Evolutionary conservation across 2,888 invertebrate species (phyloP).

Genomic region (Oxytorus armatus): DNA sequence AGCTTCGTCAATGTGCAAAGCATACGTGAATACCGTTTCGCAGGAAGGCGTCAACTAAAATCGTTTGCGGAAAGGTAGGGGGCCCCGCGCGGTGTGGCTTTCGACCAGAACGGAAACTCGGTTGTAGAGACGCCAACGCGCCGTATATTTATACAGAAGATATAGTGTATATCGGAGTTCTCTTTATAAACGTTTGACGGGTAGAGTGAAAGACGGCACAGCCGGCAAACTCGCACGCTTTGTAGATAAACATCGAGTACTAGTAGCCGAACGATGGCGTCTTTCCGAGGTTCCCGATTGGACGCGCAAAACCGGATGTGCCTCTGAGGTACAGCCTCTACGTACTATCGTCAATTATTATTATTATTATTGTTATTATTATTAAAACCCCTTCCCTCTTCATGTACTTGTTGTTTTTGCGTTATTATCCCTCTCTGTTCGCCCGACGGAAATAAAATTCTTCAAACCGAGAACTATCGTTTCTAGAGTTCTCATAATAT

Average conservation of each 20-base stretch:
- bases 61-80: constrained; percentile 11
- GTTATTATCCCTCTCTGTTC: not conserved
- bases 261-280: constrained; percentile 50
- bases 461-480: no score
- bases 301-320: constrained; percentile 61
- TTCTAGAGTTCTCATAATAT: no score
- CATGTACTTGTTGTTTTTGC: not conserved
- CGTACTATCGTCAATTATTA: constrained; percentile 49
- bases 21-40: constrained; percentile 1
- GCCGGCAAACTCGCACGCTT: constrained; percentile 43
- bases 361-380: constrained; percentile 53
- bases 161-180: constrained; percentile 24
- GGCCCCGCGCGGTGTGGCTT: constrained; percentile 64
- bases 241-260: not conserved
- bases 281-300: constrained; percentile 53
- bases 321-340: constrained; percentile 53
- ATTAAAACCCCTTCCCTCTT: constrained; percentile 23
- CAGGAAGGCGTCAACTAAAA: constrained; percentile 60
- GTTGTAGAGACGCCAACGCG: constrained; percentile 17
- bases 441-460: no score
- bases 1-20: no score
- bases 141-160: not conserved
- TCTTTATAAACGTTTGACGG: constrained; percentile 25
- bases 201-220: constrained; percentile 5
- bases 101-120: constrained; percentile 58